Evolutionary conservation across 2,113 vertebrate species (phyloP).

Genomic region (Rutilus rutilus): DNA sequence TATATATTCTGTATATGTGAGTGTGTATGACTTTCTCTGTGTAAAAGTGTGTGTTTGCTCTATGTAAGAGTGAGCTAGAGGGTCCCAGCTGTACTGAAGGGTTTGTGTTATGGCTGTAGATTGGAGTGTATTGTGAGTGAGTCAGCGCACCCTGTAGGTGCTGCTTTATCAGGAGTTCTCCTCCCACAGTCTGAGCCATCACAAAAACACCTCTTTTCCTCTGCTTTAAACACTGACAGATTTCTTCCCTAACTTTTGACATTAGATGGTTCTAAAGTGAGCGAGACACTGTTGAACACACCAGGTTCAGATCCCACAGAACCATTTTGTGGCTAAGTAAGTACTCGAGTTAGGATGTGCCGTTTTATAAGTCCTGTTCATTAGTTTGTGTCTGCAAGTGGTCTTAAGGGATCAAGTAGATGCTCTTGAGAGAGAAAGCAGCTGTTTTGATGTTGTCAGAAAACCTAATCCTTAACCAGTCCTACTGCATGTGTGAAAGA

Average conservation of each 20-base stretch:
- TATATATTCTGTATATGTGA: no score
- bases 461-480: slow-evolving; percentile 18
- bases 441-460: slow-evolving; percentile 27
- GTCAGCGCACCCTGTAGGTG: slow-evolving; percentile 22
- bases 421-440: neutral
- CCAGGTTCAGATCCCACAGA: neutral
- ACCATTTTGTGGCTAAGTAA: neutral
- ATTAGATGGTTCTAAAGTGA: neutral
- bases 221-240: neutral
- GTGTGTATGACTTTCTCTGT: neutral
- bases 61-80: neutral
- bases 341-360: slow-evolving; percentile 7
- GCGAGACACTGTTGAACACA: neutral
- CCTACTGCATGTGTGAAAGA: neutral
- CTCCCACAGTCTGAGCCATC: slow-evolving; percentile 23
- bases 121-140: neutral
- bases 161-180: neutral
- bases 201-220: slow-evolving; percentile 16
- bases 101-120: slow-evolving; percentile 26
- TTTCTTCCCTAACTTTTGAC: neutral
- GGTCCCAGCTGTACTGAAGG: slow-evolving; percentile 34
- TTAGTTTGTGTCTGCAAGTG: slow-evolving; percentile 35
- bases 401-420: slow-evolving; percentile 21
- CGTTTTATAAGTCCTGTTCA: slow-evolving; percentile 27
- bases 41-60: neutral